phyloP scores from a whole-genome alignment of 2,113 vertebrate species.

The Pelmatolapia mariae region DNA sequence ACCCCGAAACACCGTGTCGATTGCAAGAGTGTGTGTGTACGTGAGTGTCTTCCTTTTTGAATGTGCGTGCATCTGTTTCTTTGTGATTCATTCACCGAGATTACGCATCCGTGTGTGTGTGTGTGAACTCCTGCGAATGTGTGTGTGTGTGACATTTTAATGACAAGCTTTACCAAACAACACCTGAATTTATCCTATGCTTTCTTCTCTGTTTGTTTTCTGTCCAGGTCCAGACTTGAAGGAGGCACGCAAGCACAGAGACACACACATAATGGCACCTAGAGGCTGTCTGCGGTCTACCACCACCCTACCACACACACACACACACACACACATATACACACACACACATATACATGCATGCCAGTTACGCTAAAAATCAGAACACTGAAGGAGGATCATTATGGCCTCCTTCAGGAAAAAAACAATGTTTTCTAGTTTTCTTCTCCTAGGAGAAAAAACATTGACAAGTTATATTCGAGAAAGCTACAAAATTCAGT shows the following conservation, averaged over 20 bases:
- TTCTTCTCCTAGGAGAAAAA: neutral
- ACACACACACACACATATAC: neutral
- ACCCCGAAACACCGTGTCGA: neutral
- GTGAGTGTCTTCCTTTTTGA: neutral
- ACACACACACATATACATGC: neutral
- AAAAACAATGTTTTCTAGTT: neutral
- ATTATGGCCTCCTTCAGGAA: neutral
- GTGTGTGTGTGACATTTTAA: conserved; percentile 22
- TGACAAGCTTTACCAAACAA: conserved; percentile 43
- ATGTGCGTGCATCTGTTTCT: neutral
- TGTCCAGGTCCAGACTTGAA: conserved; percentile 61
- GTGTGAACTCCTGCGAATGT: neutral
- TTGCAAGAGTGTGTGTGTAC: neutral
- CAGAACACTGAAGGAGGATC: conserved; percentile 13
- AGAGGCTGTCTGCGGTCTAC: conserved; percentile 55
- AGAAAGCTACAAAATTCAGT: neutral
- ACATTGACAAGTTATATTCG: neutral
- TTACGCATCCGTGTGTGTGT: neutral
- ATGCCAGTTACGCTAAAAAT: conserved; percentile 37
- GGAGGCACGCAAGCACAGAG: conserved; percentile 22
- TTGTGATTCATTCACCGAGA: neutral
- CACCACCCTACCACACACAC: neutral
- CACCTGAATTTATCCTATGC: conserved; percentile 36
- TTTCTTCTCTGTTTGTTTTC: conserved; percentile 58
- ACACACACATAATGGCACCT: conserved; percentile 19